Conservation (phyloP, 1,140 invertebrate genomes). For the Octopus sinensis region DNA sequence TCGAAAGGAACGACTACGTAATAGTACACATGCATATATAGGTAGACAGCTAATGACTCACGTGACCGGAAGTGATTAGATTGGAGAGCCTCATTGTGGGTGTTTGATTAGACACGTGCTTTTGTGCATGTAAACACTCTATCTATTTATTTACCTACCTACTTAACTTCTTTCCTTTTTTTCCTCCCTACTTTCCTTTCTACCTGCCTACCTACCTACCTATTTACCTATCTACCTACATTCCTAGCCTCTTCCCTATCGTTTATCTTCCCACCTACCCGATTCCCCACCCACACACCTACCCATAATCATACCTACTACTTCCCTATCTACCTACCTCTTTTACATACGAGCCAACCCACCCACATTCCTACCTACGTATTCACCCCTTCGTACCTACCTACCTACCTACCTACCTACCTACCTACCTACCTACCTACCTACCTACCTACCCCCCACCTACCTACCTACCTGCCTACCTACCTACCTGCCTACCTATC, state of each 20-base stretch:
- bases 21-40: too few relatives aligned
- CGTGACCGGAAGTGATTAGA: too few relatives aligned
- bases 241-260: background rate
- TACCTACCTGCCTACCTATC: too few relatives aligned
- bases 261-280: background rate
- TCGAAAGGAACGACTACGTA: too few relatives aligned
- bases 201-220: constrained; percentile 1
- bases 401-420: background rate
- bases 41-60: too few relatives aligned
- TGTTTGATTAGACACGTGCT: too few relatives aligned
- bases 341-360: background rate
- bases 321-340: background rate
- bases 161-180: background rate
- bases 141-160: background rate
- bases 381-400: background rate
- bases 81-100: too few relatives aligned
- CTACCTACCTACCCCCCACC: background rate
- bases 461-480: background rate
- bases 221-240: background rate
- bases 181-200: background rate
- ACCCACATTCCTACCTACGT: background rate
- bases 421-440: background rate
- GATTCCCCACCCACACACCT: background rate
- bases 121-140: too few relatives aligned
- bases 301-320: background rate